Base-by-base conservation (phyloP, 2,888 invertebrate genomes). In the Lasius platythorax region DNA sequence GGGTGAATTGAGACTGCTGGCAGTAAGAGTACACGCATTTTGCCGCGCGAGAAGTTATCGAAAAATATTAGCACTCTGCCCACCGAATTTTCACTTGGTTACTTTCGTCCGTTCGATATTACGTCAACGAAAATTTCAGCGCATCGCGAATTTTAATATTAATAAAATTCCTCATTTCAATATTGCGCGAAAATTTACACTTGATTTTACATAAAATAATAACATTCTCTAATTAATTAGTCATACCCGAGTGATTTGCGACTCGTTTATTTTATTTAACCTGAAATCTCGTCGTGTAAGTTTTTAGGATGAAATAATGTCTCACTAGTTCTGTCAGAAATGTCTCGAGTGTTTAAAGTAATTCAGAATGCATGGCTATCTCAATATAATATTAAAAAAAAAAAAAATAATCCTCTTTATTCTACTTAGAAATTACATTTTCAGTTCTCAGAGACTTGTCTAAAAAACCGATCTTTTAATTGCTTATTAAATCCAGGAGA, bases 1-100 rank as follows among this genome's bases (percentile, higher is more conserved):
- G 74, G n/a, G 58, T 46, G 73, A 81, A 73, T 63, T 46, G 79
- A 81, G 73, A 63, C 33, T 12, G 46, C 72, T 33, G 70, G 70
- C 70, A 75, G 28, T 28, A 53, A 23, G 53, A 40, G 40, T 30
- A 30, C 78, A 78, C 70, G 79, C 61, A 81, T 6, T 23, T 23
- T 18, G 33, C 46, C 73, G 53, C 8, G 53, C 53, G 37, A 79
- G 61, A 73, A 12, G 73, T 46, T 73, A 73, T 81, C 46, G 73
- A 66, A 73, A 72, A 79, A 72, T 58, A 58, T 79, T 72, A 61
- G 33, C 43, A 72, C 61, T 28, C 79, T 46, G 70, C 23, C 30
- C 46, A n/a, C 18, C 28, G 73, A 46, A 81, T 73, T 81, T 70
- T 73, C 46, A n/a, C 46, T 28, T 33, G 23, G 30, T 37, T 53